Base-by-base conservation (phyloP, 2,888 invertebrate genomes). In the Agonopterix heracliana region DNA sequence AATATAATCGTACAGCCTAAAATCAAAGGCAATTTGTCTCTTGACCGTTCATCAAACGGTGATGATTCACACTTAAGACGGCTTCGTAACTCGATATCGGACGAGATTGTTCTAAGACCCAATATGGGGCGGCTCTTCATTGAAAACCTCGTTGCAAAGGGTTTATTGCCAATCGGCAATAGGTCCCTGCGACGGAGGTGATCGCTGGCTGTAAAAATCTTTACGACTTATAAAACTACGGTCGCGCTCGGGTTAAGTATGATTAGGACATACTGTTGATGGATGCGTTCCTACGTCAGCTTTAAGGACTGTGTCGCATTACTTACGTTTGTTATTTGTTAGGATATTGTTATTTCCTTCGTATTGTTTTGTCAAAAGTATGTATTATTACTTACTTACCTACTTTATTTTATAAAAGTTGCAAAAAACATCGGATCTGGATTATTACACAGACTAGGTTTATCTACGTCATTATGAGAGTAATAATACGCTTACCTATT, bases 141-240 rank as follows among this genome's bases (percentile, higher is more conserved):
- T 76, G 74, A 73, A 78, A 75, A 70, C 68, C 68, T 60, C 59
- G 61, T 63, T 51, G 54, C 52, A 59, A 63, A 66, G 63, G 59
- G 65, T 83, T 82, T 81, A 82, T 69, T 67, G 71, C 63, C 71
- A 60, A 78, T 81, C 60, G 74, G 61, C 74, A 66, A 74, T 75
- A 68, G 71, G 64, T 56, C 57, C 48, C 42, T 41, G 41, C 47
- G 49, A 56, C 54, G 48, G 61, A 60, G 68, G 73, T 73, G 74
- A 77, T 75, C 71, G 74, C 64, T 52, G 67, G 74, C 64, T 72
- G 78, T 85, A 83, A 85, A 84, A 82, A 77, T 75, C 68, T 85
- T 83, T 84, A 84, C 73, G 78, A 71, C 74, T 60, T 72, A 82
- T 81, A 78, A 80, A 84, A 79, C 78, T 76, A 74, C 70, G 73